These are phyloP conservation scores for Onychostruthus taczanowskii DNA, from an alignment of 2,113 vertebrate species.

Conservation along the genomic window DNA sequence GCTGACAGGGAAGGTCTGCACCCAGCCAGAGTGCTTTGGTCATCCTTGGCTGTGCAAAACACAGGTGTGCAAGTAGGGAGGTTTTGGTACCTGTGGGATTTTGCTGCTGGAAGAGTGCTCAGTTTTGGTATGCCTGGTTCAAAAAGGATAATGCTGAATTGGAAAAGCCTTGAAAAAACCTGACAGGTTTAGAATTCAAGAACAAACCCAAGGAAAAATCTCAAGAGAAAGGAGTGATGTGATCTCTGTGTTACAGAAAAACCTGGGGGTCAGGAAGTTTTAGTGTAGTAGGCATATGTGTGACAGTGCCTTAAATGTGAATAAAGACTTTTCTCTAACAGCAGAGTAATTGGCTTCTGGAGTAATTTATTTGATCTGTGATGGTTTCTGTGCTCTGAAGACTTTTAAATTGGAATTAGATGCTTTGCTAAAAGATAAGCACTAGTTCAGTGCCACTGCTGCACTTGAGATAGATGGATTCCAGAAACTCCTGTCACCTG, in stretches of 20 bases:
- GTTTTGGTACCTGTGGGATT: not conserved
- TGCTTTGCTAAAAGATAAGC: slow-evolving; percentile 10
- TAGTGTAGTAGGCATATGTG: not conserved
- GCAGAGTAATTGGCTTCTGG: not conserved
- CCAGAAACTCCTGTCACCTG: not conserved
- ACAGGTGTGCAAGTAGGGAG: not conserved
- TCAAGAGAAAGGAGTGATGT: not conserved
- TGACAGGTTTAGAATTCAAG: not conserved
- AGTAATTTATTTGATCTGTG: not conserved
- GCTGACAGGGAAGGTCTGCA: not conserved
- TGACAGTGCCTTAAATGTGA: not conserved
- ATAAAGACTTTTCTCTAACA: not conserved
- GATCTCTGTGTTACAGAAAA: not conserved
- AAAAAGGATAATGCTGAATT: not conserved
- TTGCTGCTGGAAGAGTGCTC: not conserved
- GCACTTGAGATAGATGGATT: not conserved
- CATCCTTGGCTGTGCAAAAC: not conserved
- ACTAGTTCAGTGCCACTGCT: not conserved
- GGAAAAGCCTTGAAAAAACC: not conserved
- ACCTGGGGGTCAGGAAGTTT: not conserved
- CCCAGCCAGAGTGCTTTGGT: not conserved
- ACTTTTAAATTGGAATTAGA: not conserved
- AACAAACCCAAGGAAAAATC: not conserved
- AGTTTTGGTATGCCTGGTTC: not conserved
- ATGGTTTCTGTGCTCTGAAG: not conserved